Evolutionary conservation across 2,113 vertebrate genomes (phyloP).

Genomic region (Gobius niger): DNA sequence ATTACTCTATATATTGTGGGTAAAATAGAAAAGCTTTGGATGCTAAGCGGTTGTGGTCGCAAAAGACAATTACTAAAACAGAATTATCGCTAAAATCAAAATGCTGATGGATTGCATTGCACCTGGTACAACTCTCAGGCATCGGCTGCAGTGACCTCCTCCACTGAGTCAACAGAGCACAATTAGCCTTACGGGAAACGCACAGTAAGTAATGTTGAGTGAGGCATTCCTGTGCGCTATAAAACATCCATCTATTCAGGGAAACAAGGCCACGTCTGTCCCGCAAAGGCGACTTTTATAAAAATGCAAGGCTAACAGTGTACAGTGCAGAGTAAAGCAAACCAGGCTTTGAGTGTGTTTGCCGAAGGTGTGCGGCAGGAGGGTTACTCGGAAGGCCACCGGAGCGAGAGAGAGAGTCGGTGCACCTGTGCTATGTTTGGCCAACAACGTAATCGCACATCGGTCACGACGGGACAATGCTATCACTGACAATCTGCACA

Average conservation of each 20-base stretch:
- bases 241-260: constrained; percentile 29
- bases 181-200: constrained; percentile 38
- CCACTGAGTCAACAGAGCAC: constrained; percentile 47
- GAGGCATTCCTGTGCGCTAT: constrained; percentile 41
- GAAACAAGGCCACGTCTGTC: constrained; percentile 23
- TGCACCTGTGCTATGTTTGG: constrained; percentile 71
- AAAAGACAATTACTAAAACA: constrained; percentile 2
- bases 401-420: constrained; percentile 38
- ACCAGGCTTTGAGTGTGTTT: constrained; percentile 61
- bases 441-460: constrained; percentile 52
- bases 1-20: constrained; percentile 64
- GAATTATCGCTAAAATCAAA: not conserved
- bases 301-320: constrained; percentile 32
- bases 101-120: too few relatives aligned
- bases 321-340: constrained; percentile 49
- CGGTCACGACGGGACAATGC: constrained; percentile 55
- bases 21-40: constrained; percentile 52
- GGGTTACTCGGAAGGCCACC: constrained; percentile 54
- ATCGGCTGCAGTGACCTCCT: constrained; percentile 20
- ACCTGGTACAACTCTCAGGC: constrained; percentile 7
- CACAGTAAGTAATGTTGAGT: constrained; percentile 33
- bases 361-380: constrained; percentile 53
- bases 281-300: constrained; percentile 31
- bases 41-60: constrained; percentile 15
- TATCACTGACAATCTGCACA: constrained; percentile 61